phyloP scores from a whole-genome alignment of 2,888 invertebrate genomes.

The Tineola bisselliella region DNA sequence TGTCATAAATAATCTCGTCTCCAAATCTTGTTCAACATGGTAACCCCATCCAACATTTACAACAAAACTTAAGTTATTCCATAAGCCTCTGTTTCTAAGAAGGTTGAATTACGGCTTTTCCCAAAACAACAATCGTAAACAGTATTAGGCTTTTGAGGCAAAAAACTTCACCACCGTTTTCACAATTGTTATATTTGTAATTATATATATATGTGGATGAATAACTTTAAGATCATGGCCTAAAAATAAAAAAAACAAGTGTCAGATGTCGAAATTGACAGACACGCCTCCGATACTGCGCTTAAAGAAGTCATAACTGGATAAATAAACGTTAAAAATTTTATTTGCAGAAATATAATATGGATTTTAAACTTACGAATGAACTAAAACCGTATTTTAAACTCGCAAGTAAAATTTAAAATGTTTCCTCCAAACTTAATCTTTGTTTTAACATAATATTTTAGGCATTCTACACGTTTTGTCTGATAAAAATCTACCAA shows the following conservation, averaged over 20 bases:
- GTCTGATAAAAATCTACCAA: neutral
- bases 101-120: neutral
- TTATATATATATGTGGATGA: no score
- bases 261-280: no score
- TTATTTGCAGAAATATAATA: no score
- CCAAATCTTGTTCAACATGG: no score
- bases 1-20: no score
- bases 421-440: no score
- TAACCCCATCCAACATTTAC: neutral
- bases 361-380: neutral
- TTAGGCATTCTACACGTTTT: neutral
- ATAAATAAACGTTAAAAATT: no score
- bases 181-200: no score
- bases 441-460: neutral
- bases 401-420: neutral
- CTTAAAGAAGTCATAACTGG: no score
- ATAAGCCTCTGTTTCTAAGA: neutral
- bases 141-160: neutral
- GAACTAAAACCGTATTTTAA: neutral
- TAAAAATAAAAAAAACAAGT: no score
- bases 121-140: neutral
- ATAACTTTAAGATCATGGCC: no score
- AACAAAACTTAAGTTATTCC: conserved; percentile 3
- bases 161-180: neutral
- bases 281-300: no score